A percentile compares a stretch with the other conserved stretches of the same genome.
Conservation (phyloP, 2,888 invertebrate species). For the Sinopyrophorus schimmeli region DNA sequence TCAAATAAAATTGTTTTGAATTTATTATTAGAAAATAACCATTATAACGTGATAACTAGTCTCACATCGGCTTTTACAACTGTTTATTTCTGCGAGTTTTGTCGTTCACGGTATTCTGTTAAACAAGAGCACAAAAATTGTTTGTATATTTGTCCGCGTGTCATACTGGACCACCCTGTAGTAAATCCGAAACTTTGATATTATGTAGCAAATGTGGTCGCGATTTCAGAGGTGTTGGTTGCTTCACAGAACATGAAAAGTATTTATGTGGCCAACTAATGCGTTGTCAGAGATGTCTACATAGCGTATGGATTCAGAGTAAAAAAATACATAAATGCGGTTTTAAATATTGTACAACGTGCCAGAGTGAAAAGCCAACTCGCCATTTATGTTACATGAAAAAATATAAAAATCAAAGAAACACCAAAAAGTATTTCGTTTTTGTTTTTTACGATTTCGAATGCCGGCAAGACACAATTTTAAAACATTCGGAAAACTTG, state of each 20-base stretch:
- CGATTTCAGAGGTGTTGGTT: not conserved
- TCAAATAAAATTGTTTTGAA: not conserved
- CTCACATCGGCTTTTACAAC: not conserved
- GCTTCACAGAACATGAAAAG: not conserved
- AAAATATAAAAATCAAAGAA: not conserved
- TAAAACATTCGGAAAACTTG: not conserved
- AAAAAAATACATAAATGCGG: conserved; percentile 1
- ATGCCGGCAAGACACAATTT: not conserved
- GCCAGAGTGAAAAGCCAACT: not conserved
- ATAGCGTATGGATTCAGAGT: conserved; percentile 1
- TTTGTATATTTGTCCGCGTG: conserved; percentile 5
- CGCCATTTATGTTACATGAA: conserved; percentile 6
- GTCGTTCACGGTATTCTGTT: not conserved
- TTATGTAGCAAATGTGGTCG: not conserved
- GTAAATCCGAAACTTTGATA: not conserved
- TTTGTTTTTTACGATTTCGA: conserved; percentile 10
- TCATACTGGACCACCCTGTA: not conserved
- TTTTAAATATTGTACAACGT: not conserved
- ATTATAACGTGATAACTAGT: too few relatives aligned
- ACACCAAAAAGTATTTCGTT: not conserved
- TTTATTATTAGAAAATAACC: conserved; percentile 3
- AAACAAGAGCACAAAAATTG: not conserved
- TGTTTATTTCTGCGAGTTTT: conserved; percentile 1
- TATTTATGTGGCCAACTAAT: not conserved
- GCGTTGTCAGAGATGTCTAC: conserved; percentile 1